These are phyloP conservation scores for Chaetura pelagica DNA, from an alignment of 2,113 vertebrate genomes.

Conservation along the genomic window DNA sequence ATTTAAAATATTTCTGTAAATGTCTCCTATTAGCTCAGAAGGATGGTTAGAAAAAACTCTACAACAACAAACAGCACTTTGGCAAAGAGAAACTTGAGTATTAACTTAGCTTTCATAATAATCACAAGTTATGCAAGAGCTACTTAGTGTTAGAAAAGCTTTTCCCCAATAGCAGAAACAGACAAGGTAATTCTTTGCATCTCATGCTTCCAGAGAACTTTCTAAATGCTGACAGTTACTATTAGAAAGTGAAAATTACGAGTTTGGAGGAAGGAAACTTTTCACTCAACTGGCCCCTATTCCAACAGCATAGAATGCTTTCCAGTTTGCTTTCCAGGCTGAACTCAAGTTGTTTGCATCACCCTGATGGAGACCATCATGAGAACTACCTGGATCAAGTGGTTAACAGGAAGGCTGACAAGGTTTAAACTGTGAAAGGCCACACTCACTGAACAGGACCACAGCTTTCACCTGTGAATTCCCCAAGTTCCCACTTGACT, in stretches of 20 bases:
- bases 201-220: not conserved
- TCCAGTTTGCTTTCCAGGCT: not conserved
- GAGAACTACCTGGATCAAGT: not conserved
- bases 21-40: not conserved
- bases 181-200: not conserved
- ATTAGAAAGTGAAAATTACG: not conserved
- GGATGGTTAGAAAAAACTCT: not conserved
- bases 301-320: not conserved
- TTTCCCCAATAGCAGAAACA: not conserved
- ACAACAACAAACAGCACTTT: not conserved
- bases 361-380: not conserved
- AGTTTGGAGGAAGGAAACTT: not conserved
- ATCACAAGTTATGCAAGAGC: not conserved
- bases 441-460: not conserved
- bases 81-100: not conserved
- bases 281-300: not conserved
- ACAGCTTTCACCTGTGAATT: not conserved
- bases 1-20: not conserved
- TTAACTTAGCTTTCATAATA: not conserved
- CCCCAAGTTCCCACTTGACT: not conserved
- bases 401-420: not conserved
- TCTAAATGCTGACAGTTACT: not conserved
- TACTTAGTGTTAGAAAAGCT: not conserved
- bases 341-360: not conserved
- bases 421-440: not conserved